Percentiles rank a stretch among this genome's conserved stretches.
Conservation (phyloP, 2,888 invertebrate species). For the Schrankia costaestrigalis region DNA sequence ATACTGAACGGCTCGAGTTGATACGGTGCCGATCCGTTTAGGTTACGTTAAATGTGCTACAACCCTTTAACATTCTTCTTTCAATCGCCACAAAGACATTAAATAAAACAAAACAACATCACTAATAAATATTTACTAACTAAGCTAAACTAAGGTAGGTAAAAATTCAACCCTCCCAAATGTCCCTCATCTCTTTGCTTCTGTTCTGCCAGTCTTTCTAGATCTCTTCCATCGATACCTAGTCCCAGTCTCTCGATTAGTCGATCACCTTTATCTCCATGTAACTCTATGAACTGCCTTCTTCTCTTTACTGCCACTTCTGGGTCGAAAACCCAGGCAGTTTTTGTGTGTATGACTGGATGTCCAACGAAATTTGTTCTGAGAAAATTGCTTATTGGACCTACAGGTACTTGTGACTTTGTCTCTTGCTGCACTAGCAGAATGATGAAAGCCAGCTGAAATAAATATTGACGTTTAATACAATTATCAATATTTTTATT, state of each 20-base stretch:
- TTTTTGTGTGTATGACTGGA: constrained; percentile 80
- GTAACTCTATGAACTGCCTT: constrained; percentile 80
- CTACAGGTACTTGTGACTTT: constrained; percentile 38
- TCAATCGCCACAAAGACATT: too few species aligned
- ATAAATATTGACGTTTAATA: constrained; percentile 13
- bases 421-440: constrained; percentile 43
- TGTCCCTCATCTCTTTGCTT: constrained; percentile 79
- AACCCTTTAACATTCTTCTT: too few species aligned
- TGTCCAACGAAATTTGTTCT: constrained; percentile 81
- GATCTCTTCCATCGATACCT: constrained; percentile 82
- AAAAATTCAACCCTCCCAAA: constrained; percentile 74
- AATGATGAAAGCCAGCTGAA: constrained; percentile 49
- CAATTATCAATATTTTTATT: background rate
- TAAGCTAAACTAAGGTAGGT: constrained; percentile 38
- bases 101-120: background rate
- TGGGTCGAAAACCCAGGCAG: constrained; percentile 84
- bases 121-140: constrained; percentile 1
- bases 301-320: constrained; percentile 81
- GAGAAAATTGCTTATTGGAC: constrained; percentile 55
- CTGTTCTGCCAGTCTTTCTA: constrained; percentile 75
- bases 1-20: too few species aligned
- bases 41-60: too few species aligned
- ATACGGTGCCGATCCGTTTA: too few species aligned
- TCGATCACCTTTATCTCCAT: constrained; percentile 83
- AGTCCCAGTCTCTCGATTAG: constrained; percentile 84